A percentile compares a stretch with the other conserved stretches of the same genome.
Conservation (phyloP, 2,113 vertebrate genomes). For the Guaruba guarouba region DNA sequence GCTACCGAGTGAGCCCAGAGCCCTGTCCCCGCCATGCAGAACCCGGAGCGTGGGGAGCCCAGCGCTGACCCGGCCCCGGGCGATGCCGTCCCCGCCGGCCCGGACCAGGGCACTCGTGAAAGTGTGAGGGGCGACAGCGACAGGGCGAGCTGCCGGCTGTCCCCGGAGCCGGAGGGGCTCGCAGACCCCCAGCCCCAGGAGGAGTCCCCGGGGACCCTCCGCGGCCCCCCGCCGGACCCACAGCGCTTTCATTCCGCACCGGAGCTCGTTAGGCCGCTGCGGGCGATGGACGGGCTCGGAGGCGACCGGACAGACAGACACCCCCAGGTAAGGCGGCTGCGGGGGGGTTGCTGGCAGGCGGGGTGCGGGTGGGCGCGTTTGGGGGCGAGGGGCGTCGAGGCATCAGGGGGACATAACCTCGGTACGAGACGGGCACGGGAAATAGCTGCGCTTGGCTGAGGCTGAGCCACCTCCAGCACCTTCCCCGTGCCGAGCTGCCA, state of each 20-base stretch:
- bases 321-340: slow-evolving; percentile 58
- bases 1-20: neutral
- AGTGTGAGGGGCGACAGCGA: neutral
- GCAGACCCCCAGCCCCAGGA: neutral
- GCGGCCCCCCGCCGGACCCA: neutral
- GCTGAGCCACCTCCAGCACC: neutral
- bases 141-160: neutral
- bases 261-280: slow-evolving; percentile 2
- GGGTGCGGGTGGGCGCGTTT: neutral
- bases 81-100: neutral
- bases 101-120: neutral
- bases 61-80: neutral
- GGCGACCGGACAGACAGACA: neutral
- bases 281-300: neutral
- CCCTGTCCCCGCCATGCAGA: slow-evolving; percentile 27
- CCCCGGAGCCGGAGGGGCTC: neutral
- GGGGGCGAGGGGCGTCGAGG: neutral
- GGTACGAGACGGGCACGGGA: neutral
- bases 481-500: neutral
- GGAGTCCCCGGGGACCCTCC: neutral
- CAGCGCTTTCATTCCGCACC: neutral
- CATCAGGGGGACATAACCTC: neutral
- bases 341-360: neutral
- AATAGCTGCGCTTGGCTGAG: neutral
- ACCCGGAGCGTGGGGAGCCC: slow-evolving; percentile 13